A percentile compares a stretch with the other conserved stretches of the same genome.
Evolutionary conservation across 2,888 invertebrate genomes (phyloP).

Genomic region (Stictocephala bisonia): DNA sequence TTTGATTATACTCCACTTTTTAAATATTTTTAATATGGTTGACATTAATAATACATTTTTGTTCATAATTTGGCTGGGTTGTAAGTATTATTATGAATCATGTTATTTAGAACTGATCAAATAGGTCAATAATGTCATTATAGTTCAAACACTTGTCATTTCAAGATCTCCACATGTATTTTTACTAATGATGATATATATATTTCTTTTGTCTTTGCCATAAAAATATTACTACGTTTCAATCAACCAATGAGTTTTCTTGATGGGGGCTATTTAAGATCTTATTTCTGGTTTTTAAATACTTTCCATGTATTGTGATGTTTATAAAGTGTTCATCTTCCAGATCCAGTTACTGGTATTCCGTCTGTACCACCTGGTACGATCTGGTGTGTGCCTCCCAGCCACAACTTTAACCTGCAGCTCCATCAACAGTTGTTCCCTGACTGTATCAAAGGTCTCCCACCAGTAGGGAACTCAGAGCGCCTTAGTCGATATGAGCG

Average conservation of each 20-base stretch:
- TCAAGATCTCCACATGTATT: background rate
- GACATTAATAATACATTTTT: too few species aligned
- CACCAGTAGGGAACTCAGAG: conserved; percentile 46
- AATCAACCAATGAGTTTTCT: too few species aligned
- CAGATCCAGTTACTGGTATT: conserved; percentile 80
- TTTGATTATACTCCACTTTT: too few species aligned
- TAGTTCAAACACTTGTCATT: background rate
- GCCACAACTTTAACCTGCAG: conserved; percentile 82
- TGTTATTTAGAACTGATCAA: too few species aligned
- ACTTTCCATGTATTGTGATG: conserved; percentile 37
- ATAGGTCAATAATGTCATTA: too few species aligned
- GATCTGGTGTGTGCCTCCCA: conserved; percentile 70
- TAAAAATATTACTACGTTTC: too few species aligned
- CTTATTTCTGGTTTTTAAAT: background rate
- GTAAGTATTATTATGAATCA: too few species aligned
- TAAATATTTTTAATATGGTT: too few species aligned
- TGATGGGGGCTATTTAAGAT: background rate
- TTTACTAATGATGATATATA: background rate
- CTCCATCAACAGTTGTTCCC: conserved; percentile 81
- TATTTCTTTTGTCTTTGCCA: background rate
- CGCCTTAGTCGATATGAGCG: conserved; percentile 67
- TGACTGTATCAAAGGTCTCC: conserved; percentile 63
- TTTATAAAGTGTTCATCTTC: conserved; percentile 50
- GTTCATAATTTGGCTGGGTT: too few species aligned
- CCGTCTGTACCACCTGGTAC: conserved; percentile 69